Conservation (phyloP, 2,113 vertebrate genomes). For the Rhinogobius similis region DNA sequence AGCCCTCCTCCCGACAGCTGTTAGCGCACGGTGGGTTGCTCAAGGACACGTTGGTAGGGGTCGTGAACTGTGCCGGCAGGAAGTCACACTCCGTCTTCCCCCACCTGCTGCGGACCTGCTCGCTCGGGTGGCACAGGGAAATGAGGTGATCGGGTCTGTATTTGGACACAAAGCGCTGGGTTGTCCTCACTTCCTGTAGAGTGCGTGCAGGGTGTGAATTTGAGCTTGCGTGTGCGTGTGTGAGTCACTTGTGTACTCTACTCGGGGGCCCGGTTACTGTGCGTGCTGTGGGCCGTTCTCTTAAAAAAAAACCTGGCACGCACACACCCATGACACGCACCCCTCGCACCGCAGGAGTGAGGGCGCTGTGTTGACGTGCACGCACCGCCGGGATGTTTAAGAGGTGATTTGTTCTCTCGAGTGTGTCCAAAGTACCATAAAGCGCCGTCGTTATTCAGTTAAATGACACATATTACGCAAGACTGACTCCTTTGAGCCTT, state of each 20-base stretch:
- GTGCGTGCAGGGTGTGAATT: constrained; percentile 46
- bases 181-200: constrained; percentile 59
- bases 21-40: constrained; percentile 14
- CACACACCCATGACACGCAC: constrained; percentile 13
- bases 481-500: no score
- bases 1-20: constrained; percentile 14
- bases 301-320: constrained; percentile 5
- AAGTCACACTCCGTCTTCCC: constrained; percentile 28
- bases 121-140: constrained; percentile 42
- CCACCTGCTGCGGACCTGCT: constrained; percentile 30
- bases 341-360: not conserved
- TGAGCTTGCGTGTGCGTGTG: constrained; percentile 31
- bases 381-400: no score
- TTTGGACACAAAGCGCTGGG: constrained; percentile 58
- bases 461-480: no score
- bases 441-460: no score
- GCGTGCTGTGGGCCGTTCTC: not conserved
- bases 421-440: no score
- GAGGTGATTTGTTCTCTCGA: not conserved
- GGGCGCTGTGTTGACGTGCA: no score
- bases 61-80: constrained; percentile 39
- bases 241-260: constrained; percentile 15
- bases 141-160: constrained; percentile 50
- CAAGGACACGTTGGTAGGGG: constrained; percentile 53
- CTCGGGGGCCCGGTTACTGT: constrained; percentile 11